These are phyloP conservation scores for Apantesis nais DNA, from an alignment of 2,888 invertebrate species.

Conservation along the genomic window DNA sequence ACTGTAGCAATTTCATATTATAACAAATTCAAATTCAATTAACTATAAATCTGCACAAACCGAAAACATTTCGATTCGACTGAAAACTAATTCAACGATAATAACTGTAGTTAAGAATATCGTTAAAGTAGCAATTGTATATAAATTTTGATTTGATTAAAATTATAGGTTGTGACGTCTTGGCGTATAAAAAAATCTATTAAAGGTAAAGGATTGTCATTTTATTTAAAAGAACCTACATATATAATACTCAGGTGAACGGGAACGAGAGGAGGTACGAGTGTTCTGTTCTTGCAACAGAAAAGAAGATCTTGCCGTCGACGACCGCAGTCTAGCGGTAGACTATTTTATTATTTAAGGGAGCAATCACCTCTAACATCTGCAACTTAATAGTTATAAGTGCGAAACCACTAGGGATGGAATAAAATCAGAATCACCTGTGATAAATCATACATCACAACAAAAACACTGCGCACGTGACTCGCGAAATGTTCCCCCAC, in stretches of 20 bases:
- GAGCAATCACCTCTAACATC: too few relatives aligned
- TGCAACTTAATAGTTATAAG: too few relatives aligned
- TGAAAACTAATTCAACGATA: constrained; percentile 36
- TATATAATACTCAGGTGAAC: not conserved
- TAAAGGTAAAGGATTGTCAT: not conserved
- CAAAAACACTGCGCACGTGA: too few relatives aligned
- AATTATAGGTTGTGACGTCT: constrained; percentile 25
- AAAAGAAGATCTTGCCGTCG: not conserved
- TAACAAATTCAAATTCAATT: constrained; percentile 2
- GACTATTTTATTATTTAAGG: too few relatives aligned
- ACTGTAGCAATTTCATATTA: constrained; percentile 7
- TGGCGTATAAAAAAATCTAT: not conserved
- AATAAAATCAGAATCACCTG: too few relatives aligned
- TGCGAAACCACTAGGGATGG: too few relatives aligned
- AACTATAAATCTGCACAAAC: constrained; percentile 9
- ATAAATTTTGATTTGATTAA: constrained; percentile 28
- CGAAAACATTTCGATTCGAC: constrained; percentile 25
- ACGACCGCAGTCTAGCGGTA: too few relatives aligned
- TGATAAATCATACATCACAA: too few relatives aligned
- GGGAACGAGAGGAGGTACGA: too few relatives aligned
- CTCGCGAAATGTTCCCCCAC: too few relatives aligned
- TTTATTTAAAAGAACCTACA: not conserved
- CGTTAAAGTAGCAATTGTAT: constrained; percentile 17
- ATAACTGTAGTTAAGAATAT: constrained; percentile 26
- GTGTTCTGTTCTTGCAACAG: not conserved